Conservation (phyloP, 2,113 vertebrate genomes). For the Gymnobelideus leadbeateri region DNA sequence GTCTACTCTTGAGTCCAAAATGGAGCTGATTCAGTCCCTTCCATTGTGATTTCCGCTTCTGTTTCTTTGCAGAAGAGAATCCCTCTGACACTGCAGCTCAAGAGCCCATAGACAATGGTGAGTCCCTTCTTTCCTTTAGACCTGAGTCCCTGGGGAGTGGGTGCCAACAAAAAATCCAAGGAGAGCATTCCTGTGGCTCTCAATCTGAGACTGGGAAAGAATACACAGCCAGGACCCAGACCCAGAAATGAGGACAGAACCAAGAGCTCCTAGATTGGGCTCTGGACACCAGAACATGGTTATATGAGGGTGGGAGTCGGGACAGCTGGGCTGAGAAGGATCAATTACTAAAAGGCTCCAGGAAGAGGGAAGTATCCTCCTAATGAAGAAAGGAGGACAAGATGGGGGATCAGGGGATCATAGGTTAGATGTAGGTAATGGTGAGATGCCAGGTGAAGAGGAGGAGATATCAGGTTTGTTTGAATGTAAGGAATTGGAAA, state of each 20-base stretch:
- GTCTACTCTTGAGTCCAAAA: not conserved
- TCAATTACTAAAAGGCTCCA: not conserved
- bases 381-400: not conserved
- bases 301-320: not conserved
- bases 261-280: not conserved
- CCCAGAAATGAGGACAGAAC: not conserved
- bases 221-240: not conserved
- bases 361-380: not conserved
- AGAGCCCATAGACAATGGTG: not conserved
- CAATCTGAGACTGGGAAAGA: not conserved
- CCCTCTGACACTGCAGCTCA: not conserved
- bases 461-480: not conserved
- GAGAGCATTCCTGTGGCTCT: not conserved
- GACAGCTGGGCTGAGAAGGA: not conserved
- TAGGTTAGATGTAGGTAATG: not conserved
- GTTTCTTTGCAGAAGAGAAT: not conserved
- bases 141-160: not conserved
- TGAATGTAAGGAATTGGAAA: not conserved
- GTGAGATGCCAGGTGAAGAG: not conserved
- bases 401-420: not conserved
- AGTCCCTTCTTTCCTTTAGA: not conserved
- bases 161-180: not conserved
- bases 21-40: not conserved
- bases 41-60: not conserved
- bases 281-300: not conserved